These are phyloP conservation scores for Hepsetus odoe DNA, from an alignment of 2,113 vertebrate species.

Conservation along the genomic window DNA sequence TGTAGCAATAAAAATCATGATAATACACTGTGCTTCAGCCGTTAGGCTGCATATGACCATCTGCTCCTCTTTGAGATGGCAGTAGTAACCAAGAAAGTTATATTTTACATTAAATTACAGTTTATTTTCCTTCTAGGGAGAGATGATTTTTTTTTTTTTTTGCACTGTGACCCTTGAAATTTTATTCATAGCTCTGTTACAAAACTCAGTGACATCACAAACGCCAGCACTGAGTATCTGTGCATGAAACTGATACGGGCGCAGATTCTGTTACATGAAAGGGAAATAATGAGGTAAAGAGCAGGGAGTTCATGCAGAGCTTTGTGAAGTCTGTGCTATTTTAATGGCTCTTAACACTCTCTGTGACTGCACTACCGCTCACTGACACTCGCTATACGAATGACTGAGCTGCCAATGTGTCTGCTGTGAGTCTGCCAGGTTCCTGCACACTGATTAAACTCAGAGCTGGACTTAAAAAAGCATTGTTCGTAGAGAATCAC, in stretches of 20 bases:
- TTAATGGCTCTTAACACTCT: neutral
- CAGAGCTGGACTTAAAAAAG: constrained; percentile 7
- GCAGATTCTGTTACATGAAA: neutral
- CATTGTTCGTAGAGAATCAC: neutral
- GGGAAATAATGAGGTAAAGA: neutral
- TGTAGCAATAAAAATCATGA: too few species aligned
- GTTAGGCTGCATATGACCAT: too few species aligned
- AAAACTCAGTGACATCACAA: too few species aligned
- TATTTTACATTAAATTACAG: too few species aligned
- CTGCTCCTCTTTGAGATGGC: too few species aligned
- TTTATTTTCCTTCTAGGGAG: too few species aligned
- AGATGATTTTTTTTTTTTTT: too few species aligned
- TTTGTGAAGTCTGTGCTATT: constrained; percentile 11
- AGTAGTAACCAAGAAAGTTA: too few species aligned
- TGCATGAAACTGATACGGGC: neutral
- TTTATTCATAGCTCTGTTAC: too few species aligned
- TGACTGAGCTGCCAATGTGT: neutral
- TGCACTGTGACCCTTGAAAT: too few species aligned
- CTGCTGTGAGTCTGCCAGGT: neutral
- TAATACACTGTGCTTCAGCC: too few species aligned
- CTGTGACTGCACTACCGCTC: neutral
- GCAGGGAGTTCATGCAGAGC: neutral
- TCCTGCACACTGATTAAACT: constrained; percentile 17
- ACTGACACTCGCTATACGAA: neutral
- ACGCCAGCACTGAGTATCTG: neutral